Evolutionary conservation across 2,888 invertebrate genomes (phyloP).

Genomic region (Diloba caeruleocephala): DNA sequence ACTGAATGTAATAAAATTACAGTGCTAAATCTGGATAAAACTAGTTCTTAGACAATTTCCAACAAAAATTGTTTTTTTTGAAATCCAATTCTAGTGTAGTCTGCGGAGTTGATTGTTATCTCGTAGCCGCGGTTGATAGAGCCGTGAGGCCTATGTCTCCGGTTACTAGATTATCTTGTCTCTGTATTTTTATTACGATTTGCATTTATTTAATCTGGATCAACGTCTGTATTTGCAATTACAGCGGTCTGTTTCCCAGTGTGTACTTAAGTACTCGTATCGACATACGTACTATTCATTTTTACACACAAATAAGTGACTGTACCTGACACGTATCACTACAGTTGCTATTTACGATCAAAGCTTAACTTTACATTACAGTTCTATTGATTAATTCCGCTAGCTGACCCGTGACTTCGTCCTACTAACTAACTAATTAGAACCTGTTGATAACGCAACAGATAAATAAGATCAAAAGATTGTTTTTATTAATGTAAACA

Average conservation of each 20-base stretch:
- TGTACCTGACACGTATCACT: no score
- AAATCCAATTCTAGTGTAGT: slow-evolving; percentile 58
- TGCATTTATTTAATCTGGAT: slow-evolving; percentile 19
- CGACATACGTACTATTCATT: slow-evolving; percentile 2
- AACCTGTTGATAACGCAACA: no score
- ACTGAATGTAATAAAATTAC: slow-evolving; percentile 33
- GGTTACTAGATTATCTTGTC: slow-evolving; percentile 25
- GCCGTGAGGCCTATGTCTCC: slow-evolving; percentile 18
- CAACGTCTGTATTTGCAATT: slow-evolving; percentile 1
- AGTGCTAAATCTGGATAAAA: slow-evolving; percentile 33
- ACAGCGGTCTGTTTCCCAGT: no score
- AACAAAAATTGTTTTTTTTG: slow-evolving; percentile 52
- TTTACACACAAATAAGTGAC: no score
- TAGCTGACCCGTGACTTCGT: no score
- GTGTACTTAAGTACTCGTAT: no score
- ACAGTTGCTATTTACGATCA: no score
- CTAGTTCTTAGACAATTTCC: slow-evolving; percentile 36
- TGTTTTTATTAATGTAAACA: no score
- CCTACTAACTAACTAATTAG: no score
- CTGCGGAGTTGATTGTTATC: slow-evolving; percentile 57
- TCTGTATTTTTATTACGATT: slow-evolving; percentile 31
- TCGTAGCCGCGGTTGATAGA: slow-evolving; percentile 28
- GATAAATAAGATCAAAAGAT: no score
- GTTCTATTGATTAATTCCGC: no score
- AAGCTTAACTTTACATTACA: no score